phyloP scores from a whole-genome alignment of 2,888 invertebrate genomes.

The Aricia artaxerxes region DNA sequence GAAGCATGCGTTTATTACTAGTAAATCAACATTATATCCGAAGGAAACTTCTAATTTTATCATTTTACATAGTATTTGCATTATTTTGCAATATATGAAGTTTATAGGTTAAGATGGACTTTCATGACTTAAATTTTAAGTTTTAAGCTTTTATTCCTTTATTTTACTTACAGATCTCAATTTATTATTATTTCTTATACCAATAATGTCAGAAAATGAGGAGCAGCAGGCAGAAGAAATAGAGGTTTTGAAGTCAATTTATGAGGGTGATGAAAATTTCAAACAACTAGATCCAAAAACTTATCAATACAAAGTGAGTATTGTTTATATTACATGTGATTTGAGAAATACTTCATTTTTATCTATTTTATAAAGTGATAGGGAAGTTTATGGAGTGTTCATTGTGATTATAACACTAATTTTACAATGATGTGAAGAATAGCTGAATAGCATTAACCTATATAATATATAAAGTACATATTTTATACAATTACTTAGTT shows the following conservation, averaged over 20 bases:
- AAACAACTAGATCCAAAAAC: slow-evolving; percentile 88
- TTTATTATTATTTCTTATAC: slow-evolving; percentile 4
- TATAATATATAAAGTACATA: too few species aligned
- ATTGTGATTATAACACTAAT: too few species aligned
- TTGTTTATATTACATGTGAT: background rate
- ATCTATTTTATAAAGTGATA: background rate
- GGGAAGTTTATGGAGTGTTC: too few species aligned
- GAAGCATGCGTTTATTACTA: background rate
- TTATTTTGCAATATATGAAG: background rate
- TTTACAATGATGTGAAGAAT: too few species aligned
- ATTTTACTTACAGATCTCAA: slow-evolving; percentile 35
- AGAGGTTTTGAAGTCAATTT: slow-evolving; percentile 95
- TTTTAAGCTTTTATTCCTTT: background rate
- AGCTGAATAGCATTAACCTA: too few species aligned
- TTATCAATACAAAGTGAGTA: slow-evolving; percentile 93
- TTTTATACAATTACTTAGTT: too few species aligned
- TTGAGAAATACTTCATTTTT: background rate
- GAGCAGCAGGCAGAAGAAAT: slow-evolving; percentile 92
- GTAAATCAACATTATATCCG: background rate
- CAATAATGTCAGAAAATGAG: slow-evolving; percentile 69
- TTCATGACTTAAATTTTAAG: background rate
- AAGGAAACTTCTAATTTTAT: background rate
- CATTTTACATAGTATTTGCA: background rate
- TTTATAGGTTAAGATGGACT: background rate
- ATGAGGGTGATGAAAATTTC: slow-evolving; percentile 94